A percentile compares a stretch with the other conserved stretches of the same genome.
Evolutionary conservation across 2,113 vertebrate species (phyloP).

Genomic region (Beaufortia kweichowensis): DNA sequence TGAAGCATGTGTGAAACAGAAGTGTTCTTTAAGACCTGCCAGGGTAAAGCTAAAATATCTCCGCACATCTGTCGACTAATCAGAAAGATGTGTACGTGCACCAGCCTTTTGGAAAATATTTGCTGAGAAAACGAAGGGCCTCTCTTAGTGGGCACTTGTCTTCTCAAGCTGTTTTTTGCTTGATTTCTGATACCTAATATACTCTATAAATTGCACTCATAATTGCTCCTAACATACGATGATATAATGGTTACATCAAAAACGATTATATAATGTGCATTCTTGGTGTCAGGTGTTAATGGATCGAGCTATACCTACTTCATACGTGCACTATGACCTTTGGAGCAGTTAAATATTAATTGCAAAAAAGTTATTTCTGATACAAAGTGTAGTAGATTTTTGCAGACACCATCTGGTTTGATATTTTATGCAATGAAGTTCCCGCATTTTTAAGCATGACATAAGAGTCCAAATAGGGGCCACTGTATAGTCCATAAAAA

Average conservation of each 20-base stretch:
- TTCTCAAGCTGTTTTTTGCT: conserved; percentile 55
- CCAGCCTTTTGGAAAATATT: conserved; percentile 73
- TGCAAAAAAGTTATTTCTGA: no score
- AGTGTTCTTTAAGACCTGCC: conserved; percentile 31
- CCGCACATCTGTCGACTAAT: conserved; percentile 71
- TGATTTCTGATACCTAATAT: conserved; percentile 15
- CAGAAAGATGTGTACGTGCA: conserved; percentile 59
- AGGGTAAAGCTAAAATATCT: conserved; percentile 53
- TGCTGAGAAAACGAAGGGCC: conserved; percentile 65
- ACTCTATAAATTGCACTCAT: conserved; percentile 24
- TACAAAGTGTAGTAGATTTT: no score
- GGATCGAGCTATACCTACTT: not conserved
- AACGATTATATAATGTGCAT: no score
- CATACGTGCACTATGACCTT: not conserved
- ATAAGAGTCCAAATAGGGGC: no score
- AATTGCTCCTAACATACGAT: no score
- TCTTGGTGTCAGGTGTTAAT: not conserved
- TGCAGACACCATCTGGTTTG: no score
- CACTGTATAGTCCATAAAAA: no score
- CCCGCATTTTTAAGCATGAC: no score
- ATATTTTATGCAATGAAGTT: no score
- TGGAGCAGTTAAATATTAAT: no score
- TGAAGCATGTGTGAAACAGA: conserved; percentile 30
- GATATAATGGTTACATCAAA: no score
- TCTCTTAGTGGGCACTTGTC: conserved; percentile 56